Evolutionary conservation across 2,113 vertebrate genomes (phyloP).

Genomic region (Equus quagga): DNA sequence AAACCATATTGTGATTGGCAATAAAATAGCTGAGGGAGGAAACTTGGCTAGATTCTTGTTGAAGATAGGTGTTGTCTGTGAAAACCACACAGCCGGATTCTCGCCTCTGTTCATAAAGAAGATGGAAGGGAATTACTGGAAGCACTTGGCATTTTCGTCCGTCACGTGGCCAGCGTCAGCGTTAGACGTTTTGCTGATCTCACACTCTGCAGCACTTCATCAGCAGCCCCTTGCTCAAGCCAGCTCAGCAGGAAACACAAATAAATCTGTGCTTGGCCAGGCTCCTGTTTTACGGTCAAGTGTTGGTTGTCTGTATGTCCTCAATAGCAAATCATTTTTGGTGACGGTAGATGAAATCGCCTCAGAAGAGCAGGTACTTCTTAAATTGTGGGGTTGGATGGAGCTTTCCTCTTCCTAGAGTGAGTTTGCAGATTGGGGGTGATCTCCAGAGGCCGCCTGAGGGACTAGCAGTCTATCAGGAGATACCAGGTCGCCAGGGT

Average conservation of each 20-base stretch:
- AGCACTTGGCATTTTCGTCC: not conserved
- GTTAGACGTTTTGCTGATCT: fast-evolving
- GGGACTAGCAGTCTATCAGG: not conserved
- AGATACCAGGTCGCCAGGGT: not conserved
- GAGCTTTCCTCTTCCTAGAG: not conserved
- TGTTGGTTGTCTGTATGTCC: not conserved
- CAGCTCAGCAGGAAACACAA: not conserved
- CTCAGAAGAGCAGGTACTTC: not conserved
- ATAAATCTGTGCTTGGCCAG: not conserved
- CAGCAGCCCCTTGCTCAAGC: not conserved
- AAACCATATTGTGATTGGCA: not conserved
- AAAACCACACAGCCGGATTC: not conserved
- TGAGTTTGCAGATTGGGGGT: too few species aligned
- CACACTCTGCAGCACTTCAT: not conserved
- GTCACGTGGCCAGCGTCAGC: not conserved
- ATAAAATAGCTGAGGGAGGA: not conserved
- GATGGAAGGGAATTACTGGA: too few species aligned
- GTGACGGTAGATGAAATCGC: not conserved
- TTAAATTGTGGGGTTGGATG: not conserved
- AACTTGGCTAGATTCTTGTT: not conserved
- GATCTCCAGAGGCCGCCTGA: not conserved
- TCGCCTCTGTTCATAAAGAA: not conserved
- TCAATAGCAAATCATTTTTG: not conserved
- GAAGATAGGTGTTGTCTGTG: not conserved
- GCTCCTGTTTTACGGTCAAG: too few species aligned